A percentile compares a stretch with the other conserved stretches of the same genome.
phyloP scores from a whole-genome alignment of 1,140 invertebrate species.

The Tetragonula clypearis region DNA sequence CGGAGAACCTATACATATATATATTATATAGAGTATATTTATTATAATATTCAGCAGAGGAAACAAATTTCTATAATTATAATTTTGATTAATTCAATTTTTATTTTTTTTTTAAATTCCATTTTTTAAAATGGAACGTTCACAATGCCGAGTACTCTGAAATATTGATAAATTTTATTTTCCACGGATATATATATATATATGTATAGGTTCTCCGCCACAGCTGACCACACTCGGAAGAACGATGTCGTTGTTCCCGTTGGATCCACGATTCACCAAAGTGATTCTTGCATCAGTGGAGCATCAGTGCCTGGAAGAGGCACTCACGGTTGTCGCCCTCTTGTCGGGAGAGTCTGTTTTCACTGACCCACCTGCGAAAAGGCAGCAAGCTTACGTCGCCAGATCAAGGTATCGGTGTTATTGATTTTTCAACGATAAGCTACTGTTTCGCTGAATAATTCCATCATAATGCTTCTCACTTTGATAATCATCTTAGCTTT shows the following conservation, averaged over 20 bases:
- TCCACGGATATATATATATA: background rate
- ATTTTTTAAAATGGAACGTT: no score
- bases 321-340: constrained; percentile 86
- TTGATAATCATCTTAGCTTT: background rate
- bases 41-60: no score
- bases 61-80: no score
- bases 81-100: no score
- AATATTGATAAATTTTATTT: background rate
- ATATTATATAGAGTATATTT: no score
- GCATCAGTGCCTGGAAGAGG: constrained; percentile 93
- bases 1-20: no score
- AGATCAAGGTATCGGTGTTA: constrained; percentile 68
- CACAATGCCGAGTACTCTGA: no score
- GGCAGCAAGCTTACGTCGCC: constrained; percentile 75
- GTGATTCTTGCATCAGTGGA: constrained; percentile 90
- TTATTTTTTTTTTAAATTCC: no score
- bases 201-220: constrained; percentile 76
- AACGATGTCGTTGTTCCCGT: constrained; percentile 94
- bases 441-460: background rate
- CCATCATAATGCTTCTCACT: background rate
- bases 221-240: constrained; percentile 91
- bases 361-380: constrained; percentile 79
- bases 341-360: constrained; percentile 87
- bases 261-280: constrained; percentile 95
- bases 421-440: background rate